Evolutionary conservation across 2,888 invertebrate genomes (phyloP).

Genomic region (Apoda limacodes): DNA sequence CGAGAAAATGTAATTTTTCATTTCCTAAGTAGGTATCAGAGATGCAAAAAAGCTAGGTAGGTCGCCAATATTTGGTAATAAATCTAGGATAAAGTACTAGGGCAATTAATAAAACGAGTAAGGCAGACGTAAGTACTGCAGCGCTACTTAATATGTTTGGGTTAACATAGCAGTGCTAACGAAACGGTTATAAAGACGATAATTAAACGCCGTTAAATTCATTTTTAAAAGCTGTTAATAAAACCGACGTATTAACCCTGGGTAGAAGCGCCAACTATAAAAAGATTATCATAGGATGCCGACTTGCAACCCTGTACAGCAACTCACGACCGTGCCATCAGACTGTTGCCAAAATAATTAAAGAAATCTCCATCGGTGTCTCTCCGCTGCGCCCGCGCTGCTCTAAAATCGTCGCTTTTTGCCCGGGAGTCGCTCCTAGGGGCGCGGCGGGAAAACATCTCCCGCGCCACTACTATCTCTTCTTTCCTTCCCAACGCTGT

Average conservation of each 20-base stretch:
- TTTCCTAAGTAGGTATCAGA: too few relatives aligned
- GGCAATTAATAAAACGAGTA: too few relatives aligned
- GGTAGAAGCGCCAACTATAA: conserved; percentile 67
- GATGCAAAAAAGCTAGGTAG: too few relatives aligned
- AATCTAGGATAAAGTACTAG: too few relatives aligned
- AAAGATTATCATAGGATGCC: conserved; percentile 66
- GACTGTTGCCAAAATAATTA: conserved; percentile 84
- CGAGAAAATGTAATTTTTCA: too few relatives aligned
- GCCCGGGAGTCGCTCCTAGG: conserved; percentile 70
- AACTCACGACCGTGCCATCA: conserved; percentile 67
- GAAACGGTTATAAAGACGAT: too few relatives aligned
- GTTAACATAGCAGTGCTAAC: too few relatives aligned
- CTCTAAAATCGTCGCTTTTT: conserved; percentile 70
- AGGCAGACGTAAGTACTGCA: too few relatives aligned
- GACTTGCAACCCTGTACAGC: conserved; percentile 70
- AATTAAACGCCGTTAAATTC: conserved; percentile 16
- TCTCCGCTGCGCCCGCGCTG: conserved; percentile 74
- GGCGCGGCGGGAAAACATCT: conserved; percentile 70
- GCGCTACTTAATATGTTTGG: too few relatives aligned
- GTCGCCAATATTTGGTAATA: too few relatives aligned
- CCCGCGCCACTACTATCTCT: conserved; percentile 70
- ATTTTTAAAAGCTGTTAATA: conserved; percentile 37
- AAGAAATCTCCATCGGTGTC: conserved; percentile 75
- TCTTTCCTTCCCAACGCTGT: conserved; percentile 70
- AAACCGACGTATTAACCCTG: conserved; percentile 43